Base-by-base conservation (phyloP, 1,140 invertebrate species). In the Cotesia glomerata region DNA sequence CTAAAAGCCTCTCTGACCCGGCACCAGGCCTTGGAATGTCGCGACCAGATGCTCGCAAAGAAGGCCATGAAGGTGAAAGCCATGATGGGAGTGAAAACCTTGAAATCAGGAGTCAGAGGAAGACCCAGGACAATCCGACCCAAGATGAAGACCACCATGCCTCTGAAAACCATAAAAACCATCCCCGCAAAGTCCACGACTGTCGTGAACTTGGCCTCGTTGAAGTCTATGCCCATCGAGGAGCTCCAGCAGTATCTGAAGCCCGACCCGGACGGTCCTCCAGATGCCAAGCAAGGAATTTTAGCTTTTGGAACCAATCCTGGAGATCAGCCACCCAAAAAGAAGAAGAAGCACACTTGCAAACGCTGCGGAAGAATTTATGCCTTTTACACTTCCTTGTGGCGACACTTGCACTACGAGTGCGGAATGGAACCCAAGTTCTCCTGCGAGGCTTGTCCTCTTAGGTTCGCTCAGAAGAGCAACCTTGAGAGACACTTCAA, bases 341-440 rank as follows among this genome's bases (percentile, higher is more conserved):
- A 87, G 68, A 71, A 63, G 52, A 88, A 86, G 45, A 88, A 86
- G 7, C 81, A 85, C 64, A 72, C 81, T 4, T 90, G 89, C 70
- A 68, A 76, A 0, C 81, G 84, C 35, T 90, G 90, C 69, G 82
- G 82, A 13, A 84, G 88, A 32, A 80, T 77, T 11, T 89, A 89
- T 69, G 82, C 83, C 0, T 86, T 87, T 14, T 88, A 88, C 58
- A 88, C 87, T 0, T 88, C 85, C 0, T 72, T 90, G 0, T 84
- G 81, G 79, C 80, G 89, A 49, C 90, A 91, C 73, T 82, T 88
- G 63, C 83, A 88, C 56, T 90, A 90, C 62, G 89, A 90, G 71
- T 91, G 90, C 74, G 89, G 89, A 2, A 82, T 88, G 16, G 87
- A 89, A 56, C 88, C 88, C 0, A 84, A 87, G 67, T 90, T 90